phyloP scores from a whole-genome alignment of 2,797 vertebrate species.

The Dicrostonyx torquatus region DNA sequence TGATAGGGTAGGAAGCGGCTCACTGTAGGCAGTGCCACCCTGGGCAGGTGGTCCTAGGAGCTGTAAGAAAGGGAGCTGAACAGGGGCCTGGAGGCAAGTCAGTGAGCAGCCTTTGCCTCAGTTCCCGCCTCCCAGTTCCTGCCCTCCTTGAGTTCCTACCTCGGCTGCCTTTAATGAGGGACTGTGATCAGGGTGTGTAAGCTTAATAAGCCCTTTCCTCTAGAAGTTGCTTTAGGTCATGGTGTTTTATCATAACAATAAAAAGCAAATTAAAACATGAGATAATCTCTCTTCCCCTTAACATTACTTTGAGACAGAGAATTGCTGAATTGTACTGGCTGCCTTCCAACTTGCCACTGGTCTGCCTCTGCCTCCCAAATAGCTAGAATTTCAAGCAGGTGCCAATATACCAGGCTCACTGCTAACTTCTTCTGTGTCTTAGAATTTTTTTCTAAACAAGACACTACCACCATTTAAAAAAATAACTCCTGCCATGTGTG shows the following conservation, averaged over 20 bases:
- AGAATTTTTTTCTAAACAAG: neutral
- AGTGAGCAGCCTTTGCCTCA: neutral
- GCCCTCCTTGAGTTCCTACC: neutral
- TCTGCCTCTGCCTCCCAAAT: neutral
- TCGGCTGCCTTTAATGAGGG: neutral
- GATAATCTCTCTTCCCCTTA: neutral
- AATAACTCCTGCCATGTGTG: neutral
- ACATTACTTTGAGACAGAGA: neutral
- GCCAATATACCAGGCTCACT: neutral
- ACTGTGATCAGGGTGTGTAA: neutral
- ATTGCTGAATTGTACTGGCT: neutral
- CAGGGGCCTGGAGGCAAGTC: neutral
- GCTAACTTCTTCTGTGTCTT: neutral
- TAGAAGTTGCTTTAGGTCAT: neutral
- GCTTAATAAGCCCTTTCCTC: neutral
- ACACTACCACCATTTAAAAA: neutral
- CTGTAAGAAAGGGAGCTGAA: neutral
- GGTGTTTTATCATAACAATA: neutral
- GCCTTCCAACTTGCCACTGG: neutral
- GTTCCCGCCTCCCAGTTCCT: neutral
- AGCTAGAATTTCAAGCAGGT: neutral
- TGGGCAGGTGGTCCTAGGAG: neutral
- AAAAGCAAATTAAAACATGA: neutral
- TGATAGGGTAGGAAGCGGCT: too few relatives aligned
- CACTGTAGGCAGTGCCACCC: neutral